Evolutionary conservation across 2,113 vertebrate species (phyloP).

Genomic region (Sula dactylatra): DNA sequence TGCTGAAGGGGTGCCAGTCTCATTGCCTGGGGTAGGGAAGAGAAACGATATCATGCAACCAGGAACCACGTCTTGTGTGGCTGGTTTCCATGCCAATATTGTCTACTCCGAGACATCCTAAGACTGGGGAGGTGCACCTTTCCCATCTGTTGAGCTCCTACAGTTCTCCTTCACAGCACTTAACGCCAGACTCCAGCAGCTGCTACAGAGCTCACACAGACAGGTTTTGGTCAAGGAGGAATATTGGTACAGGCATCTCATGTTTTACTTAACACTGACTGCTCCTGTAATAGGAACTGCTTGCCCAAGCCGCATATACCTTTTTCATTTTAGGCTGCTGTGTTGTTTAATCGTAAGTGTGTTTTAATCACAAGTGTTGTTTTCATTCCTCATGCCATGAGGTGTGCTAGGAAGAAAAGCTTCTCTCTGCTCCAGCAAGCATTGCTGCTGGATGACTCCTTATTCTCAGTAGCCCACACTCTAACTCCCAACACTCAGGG

Average conservation of each 20-base stretch:
- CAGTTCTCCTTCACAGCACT: not conserved
- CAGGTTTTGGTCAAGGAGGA: not conserved
- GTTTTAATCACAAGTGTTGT: not conserved
- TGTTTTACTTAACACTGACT: not conserved
- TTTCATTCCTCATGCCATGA: not conserved
- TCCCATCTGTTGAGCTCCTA: not conserved
- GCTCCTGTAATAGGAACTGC: not conserved
- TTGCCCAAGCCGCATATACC: not conserved
- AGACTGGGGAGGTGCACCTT: not conserved
- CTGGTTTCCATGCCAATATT: not conserved
- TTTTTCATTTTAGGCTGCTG: not conserved
- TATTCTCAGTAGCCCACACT: not conserved
- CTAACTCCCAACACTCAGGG: not conserved
- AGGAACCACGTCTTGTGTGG: not conserved
- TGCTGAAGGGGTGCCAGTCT: not conserved
- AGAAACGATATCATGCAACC: not conserved
- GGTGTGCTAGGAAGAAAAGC: not conserved
- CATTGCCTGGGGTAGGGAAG: not conserved
- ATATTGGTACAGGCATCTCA: fast-evolving
- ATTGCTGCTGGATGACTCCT: not conserved
- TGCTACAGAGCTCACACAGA: not conserved
- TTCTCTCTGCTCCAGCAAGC: not conserved
- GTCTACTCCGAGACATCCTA: not conserved
- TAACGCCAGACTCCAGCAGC: not conserved
- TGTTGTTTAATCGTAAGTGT: not conserved